Base-by-base conservation (phyloP, 1,140 invertebrate species). In the Euura saliciscinereae region DNA sequence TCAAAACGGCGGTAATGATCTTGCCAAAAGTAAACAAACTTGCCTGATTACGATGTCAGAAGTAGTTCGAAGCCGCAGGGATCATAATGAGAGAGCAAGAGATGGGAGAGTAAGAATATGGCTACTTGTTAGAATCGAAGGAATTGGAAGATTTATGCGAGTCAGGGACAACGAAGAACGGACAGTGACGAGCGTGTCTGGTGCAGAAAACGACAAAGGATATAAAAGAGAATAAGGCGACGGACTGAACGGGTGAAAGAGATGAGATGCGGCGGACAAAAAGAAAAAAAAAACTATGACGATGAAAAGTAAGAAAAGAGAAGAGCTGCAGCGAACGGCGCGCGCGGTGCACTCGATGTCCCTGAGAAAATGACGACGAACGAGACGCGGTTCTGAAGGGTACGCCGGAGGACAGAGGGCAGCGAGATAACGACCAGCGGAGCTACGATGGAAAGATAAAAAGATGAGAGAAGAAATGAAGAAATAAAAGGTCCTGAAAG, bases 401-500 rank as follows among this genome's bases (percentile, higher is more conserved):
- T 59, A 59, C 51, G 51, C 51, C 51, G 8, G 5, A 59, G 43
- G 51, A 69, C 69, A 69, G 74, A 45, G 68, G 65, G 74, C 42
- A 13, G 73, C 64, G 72, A 75, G 66, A 74, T 74, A 73, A 74
- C 65, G 66, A 69, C 65, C 66, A 74, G 69, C 66, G 74, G 74
- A 46, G 45, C 59, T 7, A 65, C 70, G 46, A 74, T 71, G 71
- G 59, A 67, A 51, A 71, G 70, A 70, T 44, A 71, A 68, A 69
- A 70, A 71, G 44, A 70, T 13, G 13, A 69, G n/a, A 13, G 42
- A 46, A 11, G 45, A 51, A 11, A 68, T 44, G 13, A 13, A 45
- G 66, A 66, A 45, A 66, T 8, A 69, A 65, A 11, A 28, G 28
- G 28, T 28, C 28, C 28, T 28, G 28, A 28, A 28, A 28, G 28